These are phyloP conservation scores for Liparis tanakae DNA, from an alignment of 2,797 vertebrate genomes.

Conservation along the genomic window DNA sequence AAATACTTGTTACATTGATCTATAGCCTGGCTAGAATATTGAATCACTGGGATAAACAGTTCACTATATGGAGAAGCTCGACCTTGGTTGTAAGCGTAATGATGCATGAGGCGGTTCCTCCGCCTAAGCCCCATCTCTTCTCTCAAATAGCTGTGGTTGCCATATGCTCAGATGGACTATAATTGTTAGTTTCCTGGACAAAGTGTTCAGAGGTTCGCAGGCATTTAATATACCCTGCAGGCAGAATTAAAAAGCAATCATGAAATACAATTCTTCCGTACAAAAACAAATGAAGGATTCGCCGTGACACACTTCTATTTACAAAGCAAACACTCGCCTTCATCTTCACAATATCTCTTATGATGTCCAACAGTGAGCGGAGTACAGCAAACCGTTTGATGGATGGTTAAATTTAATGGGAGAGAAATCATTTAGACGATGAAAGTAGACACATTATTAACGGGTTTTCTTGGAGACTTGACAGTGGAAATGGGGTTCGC, in stretches of 20 bases:
- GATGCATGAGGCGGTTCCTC: constrained; percentile 68
- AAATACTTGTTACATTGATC: background rate
- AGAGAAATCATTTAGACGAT: constrained; percentile 66
- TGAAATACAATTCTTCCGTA: constrained; percentile 82
- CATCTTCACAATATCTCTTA: constrained; percentile 47
- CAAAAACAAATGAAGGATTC: constrained; percentile 75
- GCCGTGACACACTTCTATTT: constrained; percentile 62
- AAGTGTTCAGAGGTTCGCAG: constrained; percentile 80
- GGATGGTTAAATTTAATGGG: constrained; percentile 70
- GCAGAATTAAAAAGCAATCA: constrained; percentile 86
- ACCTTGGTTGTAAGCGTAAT: constrained; percentile 43
- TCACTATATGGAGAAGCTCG: constrained; percentile 28
- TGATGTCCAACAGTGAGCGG: constrained; percentile 23
- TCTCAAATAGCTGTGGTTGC: constrained; percentile 80
- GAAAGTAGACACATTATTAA: constrained; percentile 54
- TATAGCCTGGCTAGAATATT: constrained; percentile 1
- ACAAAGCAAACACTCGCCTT: constrained; percentile 74
- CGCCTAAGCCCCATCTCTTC: constrained; percentile 69
- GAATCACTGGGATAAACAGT: constrained; percentile 31
- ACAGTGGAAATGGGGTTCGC: constrained; percentile 22
- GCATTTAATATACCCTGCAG: constrained; percentile 84
- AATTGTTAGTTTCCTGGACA: constrained; percentile 86
- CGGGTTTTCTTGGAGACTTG: constrained; percentile 36
- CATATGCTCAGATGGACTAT: constrained; percentile 80
- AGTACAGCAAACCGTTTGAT: constrained; percentile 62